Conservation (phyloP, 2,113 vertebrate genomes). For the Vicugna pacos region DNA sequence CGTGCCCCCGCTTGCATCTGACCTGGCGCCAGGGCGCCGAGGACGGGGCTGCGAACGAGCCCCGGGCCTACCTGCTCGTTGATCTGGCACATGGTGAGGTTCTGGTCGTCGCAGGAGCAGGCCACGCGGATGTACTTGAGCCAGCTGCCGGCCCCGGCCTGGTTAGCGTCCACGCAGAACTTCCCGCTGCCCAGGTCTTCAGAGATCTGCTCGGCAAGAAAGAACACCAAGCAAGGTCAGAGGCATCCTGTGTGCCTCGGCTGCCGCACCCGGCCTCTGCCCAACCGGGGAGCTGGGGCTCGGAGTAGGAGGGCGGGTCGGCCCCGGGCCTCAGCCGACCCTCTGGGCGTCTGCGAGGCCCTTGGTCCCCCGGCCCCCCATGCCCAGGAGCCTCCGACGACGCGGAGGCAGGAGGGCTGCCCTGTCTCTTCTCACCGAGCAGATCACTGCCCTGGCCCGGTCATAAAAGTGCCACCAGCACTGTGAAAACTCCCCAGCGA, state of each 20-base stretch:
- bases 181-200: conserved; percentile 94
- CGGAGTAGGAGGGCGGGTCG: rapidly evolving
- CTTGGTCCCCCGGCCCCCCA: not conserved
- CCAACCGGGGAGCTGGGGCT: not conserved
- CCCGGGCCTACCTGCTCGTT: conserved; percentile 93
- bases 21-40: rapidly evolving
- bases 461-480: rapidly evolving
- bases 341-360: rapidly evolving
- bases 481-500: not conserved
- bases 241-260: not conserved
- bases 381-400: rapidly evolving
- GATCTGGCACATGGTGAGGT: conserved; percentile 93
- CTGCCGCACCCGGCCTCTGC: rapidly evolving
- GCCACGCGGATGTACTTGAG: conserved; percentile 95
- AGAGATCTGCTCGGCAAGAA: conserved; percentile 88
- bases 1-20: rapidly evolving
- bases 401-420: not conserved
- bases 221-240: not conserved
- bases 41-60: rapidly evolving
- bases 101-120: conserved; percentile 94
- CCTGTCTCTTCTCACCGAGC: not conserved
- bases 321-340: not conserved
- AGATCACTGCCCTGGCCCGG: not conserved
- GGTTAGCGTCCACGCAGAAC: conserved; percentile 90
- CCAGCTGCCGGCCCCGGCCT: conserved; percentile 92